A percentile compares a stretch with the other conserved stretches of the same genome.
These are phyloP conservation scores for Reinhardtius hippoglossoides DNA, from an alignment of 2,113 vertebrate species.

Conservation along the genomic window DNA sequence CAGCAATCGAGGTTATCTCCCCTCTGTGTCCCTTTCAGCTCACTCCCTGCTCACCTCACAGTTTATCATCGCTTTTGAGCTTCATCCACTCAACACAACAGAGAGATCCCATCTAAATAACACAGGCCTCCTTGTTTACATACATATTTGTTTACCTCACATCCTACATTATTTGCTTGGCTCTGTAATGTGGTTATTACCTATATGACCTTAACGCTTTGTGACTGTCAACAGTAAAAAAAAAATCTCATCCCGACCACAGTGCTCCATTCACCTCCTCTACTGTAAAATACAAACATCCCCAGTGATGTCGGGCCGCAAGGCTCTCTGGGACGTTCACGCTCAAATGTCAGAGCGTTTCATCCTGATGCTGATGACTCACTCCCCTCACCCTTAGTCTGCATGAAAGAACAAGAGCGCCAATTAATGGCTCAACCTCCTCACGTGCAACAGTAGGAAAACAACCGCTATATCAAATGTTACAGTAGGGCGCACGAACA, in stretches of 20 bases:
- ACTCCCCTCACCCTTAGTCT: constrained; percentile 66
- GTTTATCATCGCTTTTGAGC: constrained; percentile 34
- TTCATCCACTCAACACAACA: constrained; percentile 47
- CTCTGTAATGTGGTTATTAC: constrained; percentile 7
- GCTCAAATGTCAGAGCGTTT: constrained; percentile 83
- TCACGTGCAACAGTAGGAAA: constrained; percentile 50
- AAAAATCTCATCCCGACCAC: constrained; percentile 20
- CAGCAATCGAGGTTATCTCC: constrained; percentile 63
- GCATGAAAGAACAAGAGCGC: constrained; percentile 70
- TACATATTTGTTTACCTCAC: constrained; percentile 35
- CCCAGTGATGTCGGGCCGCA: constrained; percentile 54
- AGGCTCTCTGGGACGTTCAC: constrained; percentile 76
- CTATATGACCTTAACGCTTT: constrained; percentile 12
- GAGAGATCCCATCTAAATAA: constrained; percentile 32
- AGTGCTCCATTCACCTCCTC: constrained; percentile 34
- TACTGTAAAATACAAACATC: constrained; percentile 67
- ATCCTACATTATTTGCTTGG: constrained; percentile 21
- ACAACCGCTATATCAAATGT: constrained; percentile 32
- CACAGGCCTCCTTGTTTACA: constrained; percentile 32
- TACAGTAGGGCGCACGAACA: not conserved
- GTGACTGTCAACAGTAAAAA: not conserved
- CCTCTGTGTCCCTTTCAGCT: constrained; percentile 30
- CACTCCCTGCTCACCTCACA: constrained; percentile 30
- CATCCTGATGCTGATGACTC: constrained; percentile 80
- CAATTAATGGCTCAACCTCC: constrained; percentile 70